phyloP scores from a whole-genome alignment of 1,140 invertebrate genomes.

The Pinna nobilis region DNA sequence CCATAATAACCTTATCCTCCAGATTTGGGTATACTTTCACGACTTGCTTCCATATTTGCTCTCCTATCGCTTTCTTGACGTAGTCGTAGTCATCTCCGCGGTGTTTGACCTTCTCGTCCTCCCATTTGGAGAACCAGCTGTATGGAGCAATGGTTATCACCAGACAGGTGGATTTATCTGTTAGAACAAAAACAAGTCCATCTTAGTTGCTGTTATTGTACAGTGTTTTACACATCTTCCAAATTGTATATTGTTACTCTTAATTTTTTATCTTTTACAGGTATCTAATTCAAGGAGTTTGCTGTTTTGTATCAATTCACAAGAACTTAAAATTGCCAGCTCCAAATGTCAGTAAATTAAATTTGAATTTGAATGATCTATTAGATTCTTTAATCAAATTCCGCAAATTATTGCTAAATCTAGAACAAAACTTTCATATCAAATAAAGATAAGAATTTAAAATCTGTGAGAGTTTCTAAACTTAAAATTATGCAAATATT shows the following conservation, averaged over 20 bases:
- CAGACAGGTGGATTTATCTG: conserved; percentile 70
- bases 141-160: conserved; percentile 71
- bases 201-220: background rate
- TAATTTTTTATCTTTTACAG: background rate
- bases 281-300: background rate
- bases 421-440: too few relatives aligned
- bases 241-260: too few relatives aligned
- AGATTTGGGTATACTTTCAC: conserved; percentile 71
- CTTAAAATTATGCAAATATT: too few relatives aligned
- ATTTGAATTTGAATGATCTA: too few relatives aligned
- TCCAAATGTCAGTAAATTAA: too few relatives aligned
- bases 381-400: too few relatives aligned
- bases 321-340: too few relatives aligned
- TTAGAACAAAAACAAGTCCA: background rate
- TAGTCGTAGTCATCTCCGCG: conserved; percentile 74
- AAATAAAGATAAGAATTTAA: too few relatives aligned
- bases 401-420: too few relatives aligned
- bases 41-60: conserved; percentile 70
- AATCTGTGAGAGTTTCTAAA: too few relatives aligned
- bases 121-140: conserved; percentile 74
- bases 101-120: conserved; percentile 70
- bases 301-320: too few relatives aligned
- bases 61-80: conserved; percentile 70
- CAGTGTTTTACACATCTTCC: too few relatives aligned
- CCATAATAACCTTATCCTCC: conserved; percentile 64